A percentile compares a stretch with the other conserved stretches of the same genome.
These are phyloP conservation scores for Agapostemon virescens DNA, from an alignment of 2,888 invertebrate genomes.

Conservation along the genomic window DNA sequence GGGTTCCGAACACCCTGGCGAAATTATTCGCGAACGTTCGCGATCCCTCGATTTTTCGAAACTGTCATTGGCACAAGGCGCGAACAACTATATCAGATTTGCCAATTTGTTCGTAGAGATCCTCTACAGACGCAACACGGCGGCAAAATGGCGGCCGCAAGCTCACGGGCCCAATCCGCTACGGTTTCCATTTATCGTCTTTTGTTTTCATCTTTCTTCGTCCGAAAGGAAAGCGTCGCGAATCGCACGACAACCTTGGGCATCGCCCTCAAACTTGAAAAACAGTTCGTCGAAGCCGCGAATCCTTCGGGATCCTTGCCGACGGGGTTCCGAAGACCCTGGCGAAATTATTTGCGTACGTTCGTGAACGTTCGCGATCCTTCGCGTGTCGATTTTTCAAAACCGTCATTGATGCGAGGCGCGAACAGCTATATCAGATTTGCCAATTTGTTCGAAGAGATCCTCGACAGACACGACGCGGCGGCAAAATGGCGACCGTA, in stretches of 20 bases:
- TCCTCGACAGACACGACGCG: background rate
- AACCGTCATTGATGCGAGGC: background rate
- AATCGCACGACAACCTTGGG: background rate
- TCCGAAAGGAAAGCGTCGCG: background rate
- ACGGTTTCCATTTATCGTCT: background rate
- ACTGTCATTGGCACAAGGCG: background rate
- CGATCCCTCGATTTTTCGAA: background rate
- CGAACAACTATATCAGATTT: background rate
- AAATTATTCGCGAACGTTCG: background rate
- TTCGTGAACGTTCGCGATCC: background rate
- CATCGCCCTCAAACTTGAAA: constrained; percentile 1
- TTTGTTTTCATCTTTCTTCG: background rate
- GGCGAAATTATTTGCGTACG: too few relatives aligned
- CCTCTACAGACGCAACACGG: background rate
- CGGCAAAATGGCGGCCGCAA: background rate
- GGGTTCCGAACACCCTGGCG: background rate
- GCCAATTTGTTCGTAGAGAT: background rate
- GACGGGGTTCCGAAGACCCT: background rate
- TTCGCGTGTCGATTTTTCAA: background rate
- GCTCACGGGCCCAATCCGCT: background rate
- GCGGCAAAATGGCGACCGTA: background rate
- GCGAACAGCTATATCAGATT: background rate
- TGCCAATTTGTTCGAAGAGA: background rate
- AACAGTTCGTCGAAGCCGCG: background rate
- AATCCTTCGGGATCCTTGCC: background rate